These are phyloP conservation scores for Omphaloscelis lunosa DNA, from an alignment of 2,888 invertebrate genomes.

Conservation along the genomic window DNA sequence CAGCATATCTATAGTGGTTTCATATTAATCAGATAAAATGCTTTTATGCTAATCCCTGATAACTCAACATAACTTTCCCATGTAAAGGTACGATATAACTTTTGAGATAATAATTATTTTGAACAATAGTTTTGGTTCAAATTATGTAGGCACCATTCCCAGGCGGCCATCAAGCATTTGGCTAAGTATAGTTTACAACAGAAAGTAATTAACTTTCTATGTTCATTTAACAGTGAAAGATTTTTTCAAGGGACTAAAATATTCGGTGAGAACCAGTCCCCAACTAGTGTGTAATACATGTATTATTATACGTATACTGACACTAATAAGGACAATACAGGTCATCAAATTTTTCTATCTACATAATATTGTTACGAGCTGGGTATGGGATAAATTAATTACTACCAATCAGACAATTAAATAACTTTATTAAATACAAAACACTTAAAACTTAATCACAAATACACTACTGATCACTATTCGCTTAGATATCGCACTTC, in stretches of 20 bases:
- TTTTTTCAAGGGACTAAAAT: constrained; percentile 13
- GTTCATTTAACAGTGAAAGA: constrained; percentile 28
- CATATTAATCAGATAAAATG: constrained; percentile 49
- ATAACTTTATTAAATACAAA: too few species aligned
- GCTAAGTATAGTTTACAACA: constrained; percentile 26
- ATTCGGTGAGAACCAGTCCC: constrained; percentile 10
- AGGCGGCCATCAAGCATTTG: constrained; percentile 37
- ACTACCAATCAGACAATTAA: too few species aligned
- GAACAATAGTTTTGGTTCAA: constrained; percentile 45
- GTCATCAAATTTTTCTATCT: too few species aligned
- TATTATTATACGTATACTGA: neutral
- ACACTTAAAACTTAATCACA: too few species aligned
- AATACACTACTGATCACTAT: too few species aligned
- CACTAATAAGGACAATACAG: too few species aligned
- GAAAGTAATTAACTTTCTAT: constrained; percentile 56
- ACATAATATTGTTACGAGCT: too few species aligned
- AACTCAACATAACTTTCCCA: constrained; percentile 40
- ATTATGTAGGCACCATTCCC: constrained; percentile 49
- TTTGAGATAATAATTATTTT: constrained; percentile 40
- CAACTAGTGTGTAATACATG: neutral
- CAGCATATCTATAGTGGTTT: constrained; percentile 49
- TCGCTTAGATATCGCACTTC: too few species aligned
- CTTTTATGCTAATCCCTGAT: constrained; percentile 52
- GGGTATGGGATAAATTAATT: too few species aligned
- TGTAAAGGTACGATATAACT: constrained; percentile 39